phyloP scores from a whole-genome alignment of 1,140 invertebrate species.

The Oppia nitens region DNA sequence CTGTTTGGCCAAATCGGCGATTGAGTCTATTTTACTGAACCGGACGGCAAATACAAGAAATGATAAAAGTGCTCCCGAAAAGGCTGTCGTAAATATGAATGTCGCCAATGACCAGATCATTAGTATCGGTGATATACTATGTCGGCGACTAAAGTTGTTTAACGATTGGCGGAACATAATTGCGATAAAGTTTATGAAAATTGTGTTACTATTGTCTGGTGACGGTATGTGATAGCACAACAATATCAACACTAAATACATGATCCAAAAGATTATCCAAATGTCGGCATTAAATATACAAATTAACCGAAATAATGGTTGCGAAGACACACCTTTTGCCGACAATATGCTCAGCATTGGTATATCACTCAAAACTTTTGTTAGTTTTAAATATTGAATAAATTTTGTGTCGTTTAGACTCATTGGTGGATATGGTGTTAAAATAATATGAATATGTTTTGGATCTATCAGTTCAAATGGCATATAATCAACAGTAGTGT shows the following conservation, averaged over 20 bases:
- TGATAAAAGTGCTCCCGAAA: background rate
- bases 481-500: background rate
- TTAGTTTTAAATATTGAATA: background rate
- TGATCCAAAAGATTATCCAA: background rate
- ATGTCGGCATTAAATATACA: background rate
- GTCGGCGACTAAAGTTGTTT: background rate
- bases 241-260: background rate
- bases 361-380: background rate
- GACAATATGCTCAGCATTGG: background rate
- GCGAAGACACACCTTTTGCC: background rate
- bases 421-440: background rate
- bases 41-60: background rate
- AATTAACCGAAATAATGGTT: background rate
- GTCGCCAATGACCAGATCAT: background rate
- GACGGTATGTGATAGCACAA: background rate
- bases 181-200: background rate
- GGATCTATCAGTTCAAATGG: background rate
- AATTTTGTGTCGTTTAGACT: background rate
- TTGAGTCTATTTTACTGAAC: background rate
- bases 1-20: background rate
- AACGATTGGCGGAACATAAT: background rate
- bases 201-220: background rate
- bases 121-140: background rate
- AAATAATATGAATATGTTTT: background rate
- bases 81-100: background rate